Conservation (phyloP, 2,113 vertebrate species). For the Phoxinus phoxinus region DNA sequence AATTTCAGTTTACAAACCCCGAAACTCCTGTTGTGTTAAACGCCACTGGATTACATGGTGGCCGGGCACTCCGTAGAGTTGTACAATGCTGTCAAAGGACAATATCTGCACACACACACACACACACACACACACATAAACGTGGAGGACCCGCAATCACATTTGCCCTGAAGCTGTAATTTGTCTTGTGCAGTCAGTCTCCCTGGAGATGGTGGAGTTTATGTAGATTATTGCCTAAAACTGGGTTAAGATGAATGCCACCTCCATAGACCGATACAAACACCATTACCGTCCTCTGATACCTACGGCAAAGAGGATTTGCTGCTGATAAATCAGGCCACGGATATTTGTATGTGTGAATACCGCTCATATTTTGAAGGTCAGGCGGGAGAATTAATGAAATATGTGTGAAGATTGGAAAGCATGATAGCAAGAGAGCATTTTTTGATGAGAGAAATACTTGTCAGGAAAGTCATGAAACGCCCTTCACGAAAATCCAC, state of each 20-base stretch:
- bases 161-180: slow-evolving; percentile 63
- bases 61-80: slow-evolving; percentile 47
- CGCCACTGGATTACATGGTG: slow-evolving; percentile 33
- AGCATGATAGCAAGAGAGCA: background rate
- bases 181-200: slow-evolving; percentile 66
- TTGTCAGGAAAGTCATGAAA: slow-evolving; percentile 9
- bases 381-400: background rate
- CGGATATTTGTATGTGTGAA: slow-evolving; percentile 22
- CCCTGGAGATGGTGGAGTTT: slow-evolving; percentile 64
- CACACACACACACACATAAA: slow-evolving; percentile 40
- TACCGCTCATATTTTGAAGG: slow-evolving; percentile 8
- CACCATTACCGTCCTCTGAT: slow-evolving; percentile 42
- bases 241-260: slow-evolving; percentile 73
- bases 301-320: background rate
- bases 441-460: background rate
- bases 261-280: slow-evolving; percentile 46
- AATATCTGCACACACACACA: slow-evolving; percentile 31
- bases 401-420: background rate
- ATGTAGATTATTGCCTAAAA: slow-evolving; percentile 73
- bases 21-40: slow-evolving; percentile 42
- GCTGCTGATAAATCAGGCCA: slow-evolving; percentile 27
- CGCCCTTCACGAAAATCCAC: slow-evolving; percentile 2
- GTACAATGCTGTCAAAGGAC: slow-evolving; percentile 58
- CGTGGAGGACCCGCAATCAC: slow-evolving; percentile 42
- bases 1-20: slow-evolving; percentile 30